Base-by-base conservation (phyloP, 2,113 vertebrate genomes). In the Oryzias melastigma region DNA sequence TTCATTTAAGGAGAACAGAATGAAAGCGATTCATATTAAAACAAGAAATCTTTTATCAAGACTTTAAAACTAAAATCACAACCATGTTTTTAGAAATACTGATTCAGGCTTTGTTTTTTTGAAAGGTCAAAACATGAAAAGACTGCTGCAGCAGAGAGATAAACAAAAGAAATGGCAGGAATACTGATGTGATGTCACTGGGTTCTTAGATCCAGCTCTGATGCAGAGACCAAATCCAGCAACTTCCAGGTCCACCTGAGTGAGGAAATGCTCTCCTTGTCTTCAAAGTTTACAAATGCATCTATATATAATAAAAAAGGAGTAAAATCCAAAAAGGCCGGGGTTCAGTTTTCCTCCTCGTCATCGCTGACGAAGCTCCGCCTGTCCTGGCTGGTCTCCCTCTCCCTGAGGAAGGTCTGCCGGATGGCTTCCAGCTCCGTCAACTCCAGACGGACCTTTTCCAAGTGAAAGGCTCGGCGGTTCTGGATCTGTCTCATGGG, bases 401-500 rank as follows among this genome's bases (percentile, higher is more conserved):
- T 87, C 43, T 97, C 96, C 0, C 94, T 90, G 68, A 99, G 86
- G 83, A 99, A 99, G 46, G 97, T 97, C 83, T 97, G 95, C 0
- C 97, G 91, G 58, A 99, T 98, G 67, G 95, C 94, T 73, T 99
- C 97, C 65, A 99, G 92, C 76, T 99, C 96, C 0, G 93, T 95
- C 58, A 99, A 91, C 72, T 99, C 97, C 5, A 96, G 92, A 0
- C 95, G 94, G 12, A 99, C 97, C 58, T 97, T 98, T 88, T 99
- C 97, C 91, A 98, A 75, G 83, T 99, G 97, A 78, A 92, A 95
- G 15, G 93, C 75, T 7, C 96, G 93, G 7, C 96, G 92, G 89
- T 95, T 98, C 68, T 96, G 93, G 83, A 99, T 99, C 86, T 95
- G 95, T 17, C 94, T 92, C 86, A 99, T 85, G 0, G 97, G 97